Conservation (phyloP, 2,113 vertebrate species). For the Salvelinus sp. region DNA sequence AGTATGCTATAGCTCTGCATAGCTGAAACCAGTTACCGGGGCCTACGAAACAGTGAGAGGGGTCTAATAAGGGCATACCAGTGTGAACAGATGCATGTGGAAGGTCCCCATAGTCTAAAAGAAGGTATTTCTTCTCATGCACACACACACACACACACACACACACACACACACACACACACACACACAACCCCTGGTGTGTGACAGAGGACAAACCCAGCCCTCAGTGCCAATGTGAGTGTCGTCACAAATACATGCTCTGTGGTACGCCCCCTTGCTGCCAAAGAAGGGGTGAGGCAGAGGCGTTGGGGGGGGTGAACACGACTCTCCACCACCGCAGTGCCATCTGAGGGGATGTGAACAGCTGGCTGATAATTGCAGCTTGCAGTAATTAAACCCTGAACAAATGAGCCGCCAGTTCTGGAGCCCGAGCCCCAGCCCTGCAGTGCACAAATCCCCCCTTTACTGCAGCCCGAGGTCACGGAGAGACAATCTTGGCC, state of each 20-base stretch:
- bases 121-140: neutral
- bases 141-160: neutral
- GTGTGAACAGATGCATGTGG: neutral
- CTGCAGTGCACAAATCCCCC: neutral
- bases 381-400: conserved; percentile 85
- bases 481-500: too few species aligned
- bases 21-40: neutral
- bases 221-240: neutral
- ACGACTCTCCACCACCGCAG: conserved; percentile 18
- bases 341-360: conserved; percentile 65
- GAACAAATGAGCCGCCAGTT: conserved; percentile 81
- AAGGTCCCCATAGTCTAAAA: neutral
- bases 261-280: neutral
- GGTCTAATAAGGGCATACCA: neutral
- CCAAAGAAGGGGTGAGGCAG: neutral
- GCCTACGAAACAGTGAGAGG: neutral
- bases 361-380: conserved; percentile 84
- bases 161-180: neutral
- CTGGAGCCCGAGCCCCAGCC: too few species aligned
- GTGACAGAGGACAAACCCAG: neutral
- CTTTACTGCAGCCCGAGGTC: too few species aligned
- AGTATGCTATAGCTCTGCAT: neutral
- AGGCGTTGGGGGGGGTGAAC: neutral
- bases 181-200: neutral
- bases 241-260: neutral